Base-by-base conservation (phyloP, 2,888 invertebrate species). In the Hirtodrosophila trivittata region DNA sequence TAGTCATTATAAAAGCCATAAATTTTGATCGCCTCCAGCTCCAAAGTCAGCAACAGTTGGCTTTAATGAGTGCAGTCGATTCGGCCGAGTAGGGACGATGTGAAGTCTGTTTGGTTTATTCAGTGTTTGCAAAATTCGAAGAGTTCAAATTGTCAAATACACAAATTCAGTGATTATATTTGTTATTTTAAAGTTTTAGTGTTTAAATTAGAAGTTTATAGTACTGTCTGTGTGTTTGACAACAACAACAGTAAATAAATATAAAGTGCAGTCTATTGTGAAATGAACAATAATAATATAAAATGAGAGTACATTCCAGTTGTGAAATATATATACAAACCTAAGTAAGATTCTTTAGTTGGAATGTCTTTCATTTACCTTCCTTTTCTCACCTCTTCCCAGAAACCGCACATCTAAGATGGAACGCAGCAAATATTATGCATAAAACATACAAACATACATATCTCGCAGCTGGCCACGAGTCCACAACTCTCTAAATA, bases 1-100 rank as follows among this genome's bases (percentile, higher is more conserved):
- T 83, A 87, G 86, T 83, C 83, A 83, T 87, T 83, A 87, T 86
- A 80, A 83, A 86, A 82, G 84, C 86, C 87, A 83, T 83, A 83
- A 83, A 83, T 83, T 87, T 85, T 16, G 69, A 66, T 78, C 58
- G 80, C 75, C 67, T 54, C 70, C 41, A 77, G 77, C 78, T 37
- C 42, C 56, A 35, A 35, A 46, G 25, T 8, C 47, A 51, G 54
- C 72, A 58, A 55, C 54, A 66, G 72, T 76, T 72, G 70, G 32
- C 30, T 71, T 66, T 57, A 75, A 72, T 75, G 71, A 70, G 65
- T 45, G 42, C 50, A 45, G 46, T 26, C 28, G 25, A 26, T 26
- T 33, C 28, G 14, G 10, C 8, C n/a, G 30, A 21, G 9, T 13
- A 18, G 9, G 30, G 38, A 32, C 12, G 21, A 14, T 39, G 10